Base-by-base conservation (phyloP, 2,888 invertebrate genomes). In the Apantesis nais region DNA sequence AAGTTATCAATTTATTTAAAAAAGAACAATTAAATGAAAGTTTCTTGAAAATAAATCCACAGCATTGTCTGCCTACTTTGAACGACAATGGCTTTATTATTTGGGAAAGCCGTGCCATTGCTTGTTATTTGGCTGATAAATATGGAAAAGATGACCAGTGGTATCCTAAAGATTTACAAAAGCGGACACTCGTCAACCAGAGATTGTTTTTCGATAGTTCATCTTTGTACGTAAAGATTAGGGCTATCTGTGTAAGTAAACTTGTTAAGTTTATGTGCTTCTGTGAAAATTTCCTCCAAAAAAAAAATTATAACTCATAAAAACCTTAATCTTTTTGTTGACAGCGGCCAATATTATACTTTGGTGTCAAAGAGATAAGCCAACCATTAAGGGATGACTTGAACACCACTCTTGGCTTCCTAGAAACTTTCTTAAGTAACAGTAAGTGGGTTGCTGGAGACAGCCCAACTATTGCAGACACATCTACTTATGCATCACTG, bases 101-200 rank as follows among this genome's bases (percentile, higher is more conserved):
- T 65, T 97, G 97, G 96, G 97, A 97, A 86, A 96, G 97, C 79
- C 95, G 96, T 55, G 97, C 97, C 14, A 97, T 97, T 73, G 94
- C 95, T 7, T 89, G 95, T 64, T 97, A 97, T 86, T 91, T 97
- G 75, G 96, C 95, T 0, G 95, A 95, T 75, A 95, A 96, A 74
- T 97, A 96, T 85, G 96, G 94, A 0, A 96, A 96, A 84, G 95
- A 96, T 79, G 96, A 96, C 73, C 86, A 88, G 55, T 89, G 96
- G 37, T 97, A 97, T 86, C 97, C 97, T 0, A 95, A 93, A 75
- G 96, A 96, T 83, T 83, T 94, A 64, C 92, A 95, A 84, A 85
- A 89, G 68, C 93, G 96, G 70, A 97, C 96, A 0, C 31, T 96
- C 11, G 95, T 97, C 1, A 96, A 97, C 85, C 96, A 96, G 81